These are phyloP conservation scores for Lacerta agilis DNA, from an alignment of 2,797 vertebrate genomes.

Conservation along the genomic window DNA sequence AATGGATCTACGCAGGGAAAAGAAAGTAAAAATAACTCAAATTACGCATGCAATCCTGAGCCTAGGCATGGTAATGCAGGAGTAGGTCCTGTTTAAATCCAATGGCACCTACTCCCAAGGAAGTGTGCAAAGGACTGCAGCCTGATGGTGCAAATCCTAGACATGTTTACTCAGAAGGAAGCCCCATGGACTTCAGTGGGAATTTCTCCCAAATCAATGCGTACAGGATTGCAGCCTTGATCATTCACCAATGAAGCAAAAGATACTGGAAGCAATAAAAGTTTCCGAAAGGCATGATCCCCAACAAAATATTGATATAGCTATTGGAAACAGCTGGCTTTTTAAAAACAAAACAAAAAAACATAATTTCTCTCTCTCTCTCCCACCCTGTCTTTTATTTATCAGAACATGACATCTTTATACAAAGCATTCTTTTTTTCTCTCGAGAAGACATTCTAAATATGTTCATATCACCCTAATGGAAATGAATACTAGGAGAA, in stretches of 20 bases:
- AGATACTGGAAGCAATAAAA: slow-evolving; percentile 56
- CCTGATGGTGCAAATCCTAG: not conserved
- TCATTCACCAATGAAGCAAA: slow-evolving; percentile 75
- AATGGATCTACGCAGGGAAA: slow-evolving; percentile 65
- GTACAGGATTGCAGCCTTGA: not conserved
- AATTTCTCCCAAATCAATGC: not conserved
- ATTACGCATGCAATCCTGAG: slow-evolving; percentile 49
- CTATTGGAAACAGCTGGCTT: slow-evolving; percentile 57
- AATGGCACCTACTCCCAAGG: not conserved
- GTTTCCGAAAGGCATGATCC: slow-evolving; percentile 60
- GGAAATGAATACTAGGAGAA: slow-evolving; percentile 54
- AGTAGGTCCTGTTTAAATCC: not conserved
- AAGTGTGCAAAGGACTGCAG: not conserved
- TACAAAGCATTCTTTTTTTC: slow-evolving; percentile 50
- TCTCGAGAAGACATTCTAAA: slow-evolving; percentile 53
- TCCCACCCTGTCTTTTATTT: slow-evolving; percentile 45
- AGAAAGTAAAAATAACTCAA: slow-evolving; percentile 64
- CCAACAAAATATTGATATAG: slow-evolving; percentile 51
- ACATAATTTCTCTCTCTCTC: slow-evolving; percentile 24
- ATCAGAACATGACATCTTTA: slow-evolving; percentile 52
- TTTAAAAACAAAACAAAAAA: not conserved
- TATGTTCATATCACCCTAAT: slow-evolving; percentile 48
- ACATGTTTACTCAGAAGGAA: not conserved
- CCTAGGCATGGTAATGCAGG: not conserved
- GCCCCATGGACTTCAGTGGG: not conserved